These are phyloP conservation scores for Siniperca knerii DNA, from an alignment of 2,113 vertebrate species.

Conservation along the genomic window DNA sequence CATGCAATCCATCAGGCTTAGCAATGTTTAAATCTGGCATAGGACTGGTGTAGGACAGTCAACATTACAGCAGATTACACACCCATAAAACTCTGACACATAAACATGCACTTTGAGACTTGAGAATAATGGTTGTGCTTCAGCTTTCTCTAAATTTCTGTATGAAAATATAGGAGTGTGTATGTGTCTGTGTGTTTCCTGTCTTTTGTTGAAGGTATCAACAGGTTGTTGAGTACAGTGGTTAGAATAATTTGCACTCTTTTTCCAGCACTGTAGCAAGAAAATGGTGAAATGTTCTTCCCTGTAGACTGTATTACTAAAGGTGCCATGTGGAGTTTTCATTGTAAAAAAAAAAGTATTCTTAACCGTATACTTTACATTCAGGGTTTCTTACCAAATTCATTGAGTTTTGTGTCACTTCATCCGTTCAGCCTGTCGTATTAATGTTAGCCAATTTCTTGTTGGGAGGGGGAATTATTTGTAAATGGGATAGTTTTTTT, in stretches of 20 bases:
- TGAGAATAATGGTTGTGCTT: neutral
- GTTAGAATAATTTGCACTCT: neutral
- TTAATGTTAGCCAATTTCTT: too few species aligned
- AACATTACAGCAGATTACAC: constrained; percentile 33
- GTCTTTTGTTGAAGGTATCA: neutral
- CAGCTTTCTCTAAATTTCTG: neutral
- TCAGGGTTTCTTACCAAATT: neutral
- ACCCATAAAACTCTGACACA: constrained; percentile 13
- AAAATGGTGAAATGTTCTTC: neutral
- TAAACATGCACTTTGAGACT: constrained; percentile 28
- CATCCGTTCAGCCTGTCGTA: too few species aligned
- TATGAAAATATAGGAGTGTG: neutral
- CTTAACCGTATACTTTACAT: too few species aligned
- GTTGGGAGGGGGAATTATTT: too few species aligned
- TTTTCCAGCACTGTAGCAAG: neutral
- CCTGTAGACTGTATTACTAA: too few species aligned
- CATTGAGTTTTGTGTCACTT: too few species aligned
- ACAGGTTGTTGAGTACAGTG: neutral
- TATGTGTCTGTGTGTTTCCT: neutral
- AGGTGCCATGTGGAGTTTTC: too few species aligned
- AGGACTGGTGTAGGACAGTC: constrained; percentile 5
- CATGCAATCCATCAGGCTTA: constrained; percentile 16
- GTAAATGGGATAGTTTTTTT: too few species aligned
- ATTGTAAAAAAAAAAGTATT: neutral
- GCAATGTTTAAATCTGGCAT: constrained; percentile 1